These are phyloP conservation scores for Lobophora halterata DNA, from an alignment of 2,888 invertebrate species.

Conservation along the genomic window DNA sequence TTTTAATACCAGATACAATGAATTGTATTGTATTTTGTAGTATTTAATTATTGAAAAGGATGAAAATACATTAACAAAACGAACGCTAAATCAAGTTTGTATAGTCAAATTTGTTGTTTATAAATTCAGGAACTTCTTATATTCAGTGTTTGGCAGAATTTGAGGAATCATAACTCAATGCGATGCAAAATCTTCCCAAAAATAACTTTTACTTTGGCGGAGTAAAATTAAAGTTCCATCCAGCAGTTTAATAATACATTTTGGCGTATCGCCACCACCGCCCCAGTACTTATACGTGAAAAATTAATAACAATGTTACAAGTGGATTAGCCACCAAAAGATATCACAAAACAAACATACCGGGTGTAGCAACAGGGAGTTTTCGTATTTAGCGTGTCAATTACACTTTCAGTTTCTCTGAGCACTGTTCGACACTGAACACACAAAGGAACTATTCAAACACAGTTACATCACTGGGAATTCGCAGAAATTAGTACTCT, in stretches of 20 bases:
- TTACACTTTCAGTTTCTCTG: slow-evolving; percentile 55
- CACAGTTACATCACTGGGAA: slow-evolving; percentile 69
- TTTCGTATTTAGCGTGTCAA: slow-evolving; percentile 52
- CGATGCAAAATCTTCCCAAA: slow-evolving; percentile 32
- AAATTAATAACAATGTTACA: slow-evolving; percentile 31
- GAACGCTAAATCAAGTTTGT: no score
- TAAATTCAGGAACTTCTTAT: no score
- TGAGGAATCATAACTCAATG: slow-evolving; percentile 14
- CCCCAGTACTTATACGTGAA: slow-evolving; percentile 37
- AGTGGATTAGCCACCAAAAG: slow-evolving; percentile 24
- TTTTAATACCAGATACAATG: no score
- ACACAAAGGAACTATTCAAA: slow-evolving; percentile 60
- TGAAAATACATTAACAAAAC: no score
- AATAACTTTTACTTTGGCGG: slow-evolving; percentile 52
- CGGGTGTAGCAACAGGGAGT: slow-evolving; percentile 36
- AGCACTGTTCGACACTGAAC: slow-evolving; percentile 49
- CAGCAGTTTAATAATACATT: slow-evolving; percentile 62
- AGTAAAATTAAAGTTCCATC: slow-evolving; percentile 62
- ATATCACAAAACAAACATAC: slow-evolving; percentile 43
- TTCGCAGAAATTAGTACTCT: slow-evolving; percentile 37
- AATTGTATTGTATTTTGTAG: no score
- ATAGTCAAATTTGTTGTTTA: no score
- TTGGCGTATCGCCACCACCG: slow-evolving; percentile 65
- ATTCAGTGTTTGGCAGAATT: no score
- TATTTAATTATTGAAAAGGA: no score